phyloP scores from a whole-genome alignment of 2,888 invertebrate species.

The Tetragonisca angustula region DNA sequence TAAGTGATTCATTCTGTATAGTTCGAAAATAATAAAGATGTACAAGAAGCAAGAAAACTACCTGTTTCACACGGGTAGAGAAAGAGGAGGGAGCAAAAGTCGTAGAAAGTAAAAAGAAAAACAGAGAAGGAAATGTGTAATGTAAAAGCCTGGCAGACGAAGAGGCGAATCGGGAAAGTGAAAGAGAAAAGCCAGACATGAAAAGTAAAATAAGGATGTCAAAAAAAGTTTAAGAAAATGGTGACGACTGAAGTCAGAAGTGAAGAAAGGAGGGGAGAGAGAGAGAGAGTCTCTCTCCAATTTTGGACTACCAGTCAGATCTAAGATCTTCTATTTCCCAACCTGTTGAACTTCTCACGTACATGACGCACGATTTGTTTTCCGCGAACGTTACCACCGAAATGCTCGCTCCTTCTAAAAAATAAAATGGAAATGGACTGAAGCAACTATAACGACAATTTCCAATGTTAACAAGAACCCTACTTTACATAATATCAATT shows the following conservation, averaged over 20 bases:
- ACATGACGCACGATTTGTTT: constrained; percentile 66
- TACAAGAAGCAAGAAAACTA: not conserved
- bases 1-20: not conserved
- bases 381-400: constrained; percentile 44
- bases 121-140: not conserved
- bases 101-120: not conserved
- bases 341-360: constrained; percentile 67
- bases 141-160: not conserved
- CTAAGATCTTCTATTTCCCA: constrained; percentile 62
- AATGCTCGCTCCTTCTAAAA: constrained; percentile 1
- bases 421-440: constrained; percentile 24
- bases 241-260: not conserved
- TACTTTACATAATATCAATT: constrained; percentile 45
- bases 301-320: constrained; percentile 48
- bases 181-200: not conserved
- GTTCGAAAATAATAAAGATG: not conserved
- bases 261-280: not conserved
- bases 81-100: not conserved
- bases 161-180: constrained; percentile 1
- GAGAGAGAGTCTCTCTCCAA: constrained; percentile 18
- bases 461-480: constrained; percentile 33
- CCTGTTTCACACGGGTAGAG: too few relatives aligned
- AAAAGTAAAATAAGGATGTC: not conserved
- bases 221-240: not conserved
- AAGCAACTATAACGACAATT: constrained; percentile 33